Evolutionary conservation across 2,888 invertebrate genomes (phyloP), one percentile per base, ranked within the genome.

Genomic region (Ommatoiulus sabulosus): DNA sequence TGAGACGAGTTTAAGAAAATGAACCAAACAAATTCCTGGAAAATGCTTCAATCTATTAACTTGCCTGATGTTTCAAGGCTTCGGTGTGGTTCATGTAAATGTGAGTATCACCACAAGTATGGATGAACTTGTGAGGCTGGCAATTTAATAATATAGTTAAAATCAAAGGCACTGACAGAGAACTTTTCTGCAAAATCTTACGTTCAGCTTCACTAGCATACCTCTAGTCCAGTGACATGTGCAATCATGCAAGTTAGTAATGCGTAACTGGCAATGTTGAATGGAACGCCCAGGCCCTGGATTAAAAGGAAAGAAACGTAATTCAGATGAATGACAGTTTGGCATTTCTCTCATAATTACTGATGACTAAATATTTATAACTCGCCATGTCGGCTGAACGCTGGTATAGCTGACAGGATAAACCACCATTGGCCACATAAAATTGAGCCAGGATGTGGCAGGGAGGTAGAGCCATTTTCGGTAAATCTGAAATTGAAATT

Each of bases 251-350:
- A 96, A 3, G 98, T 98, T 3, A 99, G 94, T 46, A 99, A 92
- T 0, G 99, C 95, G 93, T 99, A 99, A 91, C 98, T 98, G 87
- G 99, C 99, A 91, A 99, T 98, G 93, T 99, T 99, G 93, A 99
- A 99, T 15, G 99, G 99, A 0, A 99, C 98, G n/a, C 99, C 99
- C 1, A 99, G 94, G 86, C 94, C 94, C 93, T 94, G 91, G 44
- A 35, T 63, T 63, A 20, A 7, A 46, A 10, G 15, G 48, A 48
- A n/a, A n/a, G n/a, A n/a, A n/a, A n/a, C n/a, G n/a, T n/a, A n/a
- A n/a, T n/a, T n/a, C n/a, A n/a, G n/a, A n/a, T n/a, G n/a, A n/a
- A n/a, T n/a, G n/a, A n/a, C n/a, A n/a, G n/a, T n/a, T n/a, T n/a
- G n/a, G n/a, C n/a, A n/a, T 24, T 63, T 6, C 0, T 20, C 5